Base-by-base conservation (phyloP, 1,140 invertebrate species). In the Pachyrhynchus sulphureomaculatus region DNA sequence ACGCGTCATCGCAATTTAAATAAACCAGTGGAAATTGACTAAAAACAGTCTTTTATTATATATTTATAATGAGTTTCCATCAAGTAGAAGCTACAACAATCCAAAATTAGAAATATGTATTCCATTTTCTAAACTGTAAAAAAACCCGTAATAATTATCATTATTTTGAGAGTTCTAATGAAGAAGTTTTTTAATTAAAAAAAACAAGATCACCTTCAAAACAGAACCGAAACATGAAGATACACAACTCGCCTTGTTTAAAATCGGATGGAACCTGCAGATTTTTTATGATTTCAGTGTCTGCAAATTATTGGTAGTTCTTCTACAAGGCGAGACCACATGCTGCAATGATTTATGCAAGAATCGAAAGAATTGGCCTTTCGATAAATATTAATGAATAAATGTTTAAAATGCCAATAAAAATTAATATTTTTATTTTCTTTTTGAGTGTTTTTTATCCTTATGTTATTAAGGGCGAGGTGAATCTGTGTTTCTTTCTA, bases 311-410 rank as follows among this genome's bases (percentile, higher is more conserved):
- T 59, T 59, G 57, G 57, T 49, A 47, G 57, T 34, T 49, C 48
- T 49, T 36, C 57, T 32, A 45, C 55, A 23, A 58, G 55, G 55
- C 55, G 55, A 58, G 55, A 58, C 55, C 55, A 33, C 55, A 58
- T 58, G 55, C 55, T 49, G 55, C 32, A 44, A 37, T 58, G 55
- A 58, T 58, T 58, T 58, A 58, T 45, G 55, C 55, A 44, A 49
- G 44, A 45, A 48, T 45, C 55, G 32, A 58, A 37, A 48, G 44
- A 15, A 44, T 49, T 21, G 32, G 32, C n/a, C 55, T 58, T 58
- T 58, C 45, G 55, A 58, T 58, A 58, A 58, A 58, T 58, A 58
- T 58, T 58, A 58, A 58, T 58, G 54, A 56, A 56, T 56, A 56
- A 56, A 47, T 56, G 54, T 4, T 15, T 24, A 47, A 45, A 56